Percentiles rank a stretch among this genome's conserved stretches.
Conservation (phyloP, 64 coral and sea anemone species). For the Porites australiensis region DNA sequence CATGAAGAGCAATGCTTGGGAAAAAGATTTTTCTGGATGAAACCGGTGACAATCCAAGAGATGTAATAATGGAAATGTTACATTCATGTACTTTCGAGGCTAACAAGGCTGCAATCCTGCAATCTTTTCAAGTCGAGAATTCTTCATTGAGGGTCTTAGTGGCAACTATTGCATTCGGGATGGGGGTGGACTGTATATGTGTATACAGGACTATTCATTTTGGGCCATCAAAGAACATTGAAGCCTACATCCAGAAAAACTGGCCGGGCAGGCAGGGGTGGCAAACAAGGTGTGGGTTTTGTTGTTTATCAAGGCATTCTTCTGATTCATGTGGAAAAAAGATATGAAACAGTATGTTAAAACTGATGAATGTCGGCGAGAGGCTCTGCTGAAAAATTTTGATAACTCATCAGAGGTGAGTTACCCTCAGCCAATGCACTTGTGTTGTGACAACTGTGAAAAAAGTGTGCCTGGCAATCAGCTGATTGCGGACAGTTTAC, state of each 20-base stretch:
- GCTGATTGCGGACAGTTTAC: background rate
- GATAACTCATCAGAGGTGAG: background rate
- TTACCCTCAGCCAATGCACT: background rate
- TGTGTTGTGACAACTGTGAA: slow-evolving; percentile 72
- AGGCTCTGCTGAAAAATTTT: background rate
- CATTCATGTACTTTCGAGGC: background rate
- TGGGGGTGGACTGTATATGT: slow-evolving; percentile 36
- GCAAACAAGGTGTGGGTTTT: slow-evolving; percentile 3
- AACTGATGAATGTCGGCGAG: slow-evolving; percentile 1
- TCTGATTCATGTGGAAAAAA: slow-evolving; percentile 20
- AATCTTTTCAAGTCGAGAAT: slow-evolving; percentile 1
- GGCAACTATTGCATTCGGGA: slow-evolving; percentile 63
- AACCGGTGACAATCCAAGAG: background rate
- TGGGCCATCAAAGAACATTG: slow-evolving; percentile 61
- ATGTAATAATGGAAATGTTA: slow-evolving; percentile 49
- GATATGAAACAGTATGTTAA: slow-evolving; percentile 58
- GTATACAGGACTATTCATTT: slow-evolving; percentile 41
- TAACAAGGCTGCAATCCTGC: background rate
- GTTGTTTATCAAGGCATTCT: slow-evolving; percentile 44
- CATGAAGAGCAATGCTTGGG: slow-evolving; percentile 57
- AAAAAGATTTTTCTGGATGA: slow-evolving; percentile 15
- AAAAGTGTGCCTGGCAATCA: slow-evolving; percentile 16
- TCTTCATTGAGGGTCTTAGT: background rate
- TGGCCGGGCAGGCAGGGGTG: slow-evolving; percentile 48
- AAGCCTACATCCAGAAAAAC: slow-evolving; percentile 30